A percentile compares a stretch with the other conserved stretches of the same genome.
Conservation (phyloP, 1,140 invertebrate species). For the Paracyclopina nana region DNA sequence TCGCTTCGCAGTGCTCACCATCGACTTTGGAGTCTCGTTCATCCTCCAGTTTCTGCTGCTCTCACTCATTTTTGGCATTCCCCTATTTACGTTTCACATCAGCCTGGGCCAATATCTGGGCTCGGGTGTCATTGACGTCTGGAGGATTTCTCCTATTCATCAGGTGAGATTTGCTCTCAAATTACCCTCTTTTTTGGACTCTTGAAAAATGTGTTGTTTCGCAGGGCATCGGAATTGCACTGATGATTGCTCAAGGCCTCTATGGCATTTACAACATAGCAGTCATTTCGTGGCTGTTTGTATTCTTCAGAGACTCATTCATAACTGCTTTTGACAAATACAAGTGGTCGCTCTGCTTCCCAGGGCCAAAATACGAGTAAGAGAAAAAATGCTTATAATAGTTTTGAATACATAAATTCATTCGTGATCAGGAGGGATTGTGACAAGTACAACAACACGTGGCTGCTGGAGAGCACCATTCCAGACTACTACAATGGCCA, state of each 20-base stretch:
- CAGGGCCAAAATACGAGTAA: not conserved
- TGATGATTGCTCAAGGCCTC: conserved; percentile 53
- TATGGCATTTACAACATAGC: conserved; percentile 67
- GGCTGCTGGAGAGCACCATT: conserved; percentile 11
- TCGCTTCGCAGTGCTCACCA: conserved; percentile 61
- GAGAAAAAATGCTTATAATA: too few species aligned
- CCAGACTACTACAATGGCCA: conserved; percentile 35
- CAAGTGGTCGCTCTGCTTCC: conserved; percentile 46
- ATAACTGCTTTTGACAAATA: conserved; percentile 56
- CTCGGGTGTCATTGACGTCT: conserved; percentile 72
- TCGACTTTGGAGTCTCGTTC: conserved; percentile 74
- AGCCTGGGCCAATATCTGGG: conserved; percentile 61
- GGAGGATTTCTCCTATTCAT: conserved; percentile 74
- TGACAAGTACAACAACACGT: too few species aligned
- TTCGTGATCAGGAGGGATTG: too few species aligned
- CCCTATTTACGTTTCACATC: conserved; percentile 59
- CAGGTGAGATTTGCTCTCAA: conserved; percentile 30
- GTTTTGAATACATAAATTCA: too few species aligned
- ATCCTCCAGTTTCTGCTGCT: conserved; percentile 68
- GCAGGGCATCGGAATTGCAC: conserved; percentile 54
- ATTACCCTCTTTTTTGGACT: not conserved
- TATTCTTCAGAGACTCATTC: conserved; percentile 70
- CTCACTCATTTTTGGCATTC: conserved; percentile 60
- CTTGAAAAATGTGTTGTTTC: conserved; percentile 18
- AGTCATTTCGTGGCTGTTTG: conserved; percentile 67